Conservation (phyloP, 1,140 invertebrate species). For the Drosophila sproati region DNA sequence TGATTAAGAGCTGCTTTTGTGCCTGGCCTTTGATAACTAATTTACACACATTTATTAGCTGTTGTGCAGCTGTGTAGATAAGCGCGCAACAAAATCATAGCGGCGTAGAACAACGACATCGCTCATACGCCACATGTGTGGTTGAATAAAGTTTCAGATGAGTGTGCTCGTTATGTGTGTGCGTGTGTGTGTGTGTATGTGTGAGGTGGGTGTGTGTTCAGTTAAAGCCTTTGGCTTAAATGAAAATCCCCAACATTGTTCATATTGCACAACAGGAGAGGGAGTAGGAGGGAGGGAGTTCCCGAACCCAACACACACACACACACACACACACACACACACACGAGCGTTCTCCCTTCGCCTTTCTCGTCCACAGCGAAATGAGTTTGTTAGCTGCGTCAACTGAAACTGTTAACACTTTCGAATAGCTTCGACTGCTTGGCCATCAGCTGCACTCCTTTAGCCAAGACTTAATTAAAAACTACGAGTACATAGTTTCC, state of each 20-base stretch:
- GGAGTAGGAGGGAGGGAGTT: not conserved
- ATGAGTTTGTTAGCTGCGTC: conserved; percentile 57
- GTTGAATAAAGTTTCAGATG: conserved; percentile 47
- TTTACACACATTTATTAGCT: conserved; percentile 77
- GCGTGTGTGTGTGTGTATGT: conserved; percentile 19
- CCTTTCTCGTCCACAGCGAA: conserved; percentile 18
- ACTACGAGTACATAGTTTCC: conserved; percentile 50
- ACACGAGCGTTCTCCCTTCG: not conserved
- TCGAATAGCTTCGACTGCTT: conserved; percentile 36
- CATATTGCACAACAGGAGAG: conserved; percentile 48
- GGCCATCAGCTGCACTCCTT: conserved; percentile 63
- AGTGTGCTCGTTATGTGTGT: not conserved
- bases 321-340: not conserved
- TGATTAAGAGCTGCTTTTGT: conserved; percentile 62
- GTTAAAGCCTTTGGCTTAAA: conserved; percentile 67
- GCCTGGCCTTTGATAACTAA: conserved; percentile 65
- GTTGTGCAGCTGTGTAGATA: conserved; percentile 71
- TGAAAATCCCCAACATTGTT: conserved; percentile 72
- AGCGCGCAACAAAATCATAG: conserved; percentile 41
- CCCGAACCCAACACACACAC: not conserved
- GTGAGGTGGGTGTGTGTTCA: conserved; percentile 15
- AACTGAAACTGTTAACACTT: conserved; percentile 65
- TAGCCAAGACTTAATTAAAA: conserved; percentile 72
- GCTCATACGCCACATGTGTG: conserved; percentile 71
- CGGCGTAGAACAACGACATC: conserved; percentile 14